Conservation (phyloP, 1,140 invertebrate genomes). For the Goniozus legneri region DNA sequence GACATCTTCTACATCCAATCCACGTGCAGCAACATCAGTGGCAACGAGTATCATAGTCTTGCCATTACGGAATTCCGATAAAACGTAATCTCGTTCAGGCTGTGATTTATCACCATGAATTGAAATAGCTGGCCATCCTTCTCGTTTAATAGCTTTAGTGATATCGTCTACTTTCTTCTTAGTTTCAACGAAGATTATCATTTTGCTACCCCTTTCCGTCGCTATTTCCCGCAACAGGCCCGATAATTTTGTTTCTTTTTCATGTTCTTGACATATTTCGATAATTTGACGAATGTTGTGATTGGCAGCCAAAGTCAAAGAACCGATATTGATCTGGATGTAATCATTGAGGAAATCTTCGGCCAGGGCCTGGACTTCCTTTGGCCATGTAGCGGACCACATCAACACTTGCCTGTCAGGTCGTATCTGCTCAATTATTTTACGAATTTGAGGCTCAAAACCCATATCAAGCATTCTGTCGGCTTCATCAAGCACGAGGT, state of each 20-base stretch:
- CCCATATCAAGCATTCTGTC: constrained; percentile 93
- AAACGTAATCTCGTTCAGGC: constrained; percentile 89
- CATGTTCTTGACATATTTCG: constrained; percentile 88
- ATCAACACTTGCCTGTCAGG: constrained; percentile 94
- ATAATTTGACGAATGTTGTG: constrained; percentile 97
- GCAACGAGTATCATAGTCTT: constrained; percentile 94
- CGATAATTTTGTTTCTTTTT: constrained; percentile 80
- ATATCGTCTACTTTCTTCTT: constrained; percentile 98
- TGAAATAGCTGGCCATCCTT: constrained; percentile 80
- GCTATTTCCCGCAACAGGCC: constrained; percentile 82
- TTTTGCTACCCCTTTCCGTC: constrained; percentile 86
- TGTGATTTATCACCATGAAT: constrained; percentile 99
- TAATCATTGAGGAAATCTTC: constrained; percentile 93
- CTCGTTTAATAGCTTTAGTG: constrained; percentile 81
- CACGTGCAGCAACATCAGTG: constrained; percentile 97
- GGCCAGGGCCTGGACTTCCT: constrained; percentile 91
- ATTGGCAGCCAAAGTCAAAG: constrained; percentile 89
- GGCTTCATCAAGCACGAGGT: constrained; percentile 95
- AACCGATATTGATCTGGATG: constrained; percentile 91
- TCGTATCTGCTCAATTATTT: constrained; percentile 94
- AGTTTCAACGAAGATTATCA: constrained; percentile 97
- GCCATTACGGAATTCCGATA: constrained; percentile 89
- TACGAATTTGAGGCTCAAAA: constrained; percentile 98
- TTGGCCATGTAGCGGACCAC: constrained; percentile 99
- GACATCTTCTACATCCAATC: constrained; percentile 97